These are phyloP conservation scores for Periophthalmodon schlosseri DNA, from an alignment of 2,113 vertebrate species.

Conservation along the genomic window DNA sequence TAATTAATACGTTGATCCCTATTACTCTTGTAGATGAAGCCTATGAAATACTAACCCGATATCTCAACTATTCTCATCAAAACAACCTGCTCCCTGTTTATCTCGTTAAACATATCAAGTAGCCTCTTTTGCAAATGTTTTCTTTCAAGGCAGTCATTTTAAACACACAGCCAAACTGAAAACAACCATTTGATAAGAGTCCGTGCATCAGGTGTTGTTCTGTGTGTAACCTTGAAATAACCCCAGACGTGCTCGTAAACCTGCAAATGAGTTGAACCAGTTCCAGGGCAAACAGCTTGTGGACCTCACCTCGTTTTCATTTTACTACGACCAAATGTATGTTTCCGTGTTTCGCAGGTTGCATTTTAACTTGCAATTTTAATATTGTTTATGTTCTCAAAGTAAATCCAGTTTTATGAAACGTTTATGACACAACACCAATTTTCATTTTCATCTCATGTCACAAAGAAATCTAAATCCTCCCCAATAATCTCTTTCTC, in stretches of 20 bases:
- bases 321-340: not conserved
- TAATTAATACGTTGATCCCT: slow-evolving; percentile 53
- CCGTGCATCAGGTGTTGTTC: too few relatives aligned
- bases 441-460: slow-evolving; percentile 72
- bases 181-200: too few relatives aligned
- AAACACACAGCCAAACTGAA: slow-evolving; percentile 22
- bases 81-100: not conserved
- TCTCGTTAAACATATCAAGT: not conserved
- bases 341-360: too few relatives aligned
- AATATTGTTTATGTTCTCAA: slow-evolving; percentile 51
- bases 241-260: too few relatives aligned
- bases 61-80: not conserved
- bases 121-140: slow-evolving; percentile 1
- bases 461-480: slow-evolving; percentile 74
- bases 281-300: slow-evolving; percentile 38
- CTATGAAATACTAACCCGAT: not conserved
- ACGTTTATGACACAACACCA: slow-evolving; percentile 53
- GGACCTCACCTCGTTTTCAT: slow-evolving; percentile 6
- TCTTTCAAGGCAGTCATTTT: slow-evolving; percentile 28
- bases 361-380: slow-evolving; percentile 41
- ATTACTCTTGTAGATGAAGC: slow-evolving; percentile 39
- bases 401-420: slow-evolving; percentile 71
- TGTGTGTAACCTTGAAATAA: too few relatives aligned
- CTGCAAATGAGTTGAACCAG: not conserved
- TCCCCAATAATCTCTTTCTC: slow-evolving; percentile 60